A percentile compares a stretch with the other conserved stretches of the same genome.
Evolutionary conservation across 2,797 vertebrate species (phyloP).

Genomic region (Pogonophryne albipinna): DNA sequence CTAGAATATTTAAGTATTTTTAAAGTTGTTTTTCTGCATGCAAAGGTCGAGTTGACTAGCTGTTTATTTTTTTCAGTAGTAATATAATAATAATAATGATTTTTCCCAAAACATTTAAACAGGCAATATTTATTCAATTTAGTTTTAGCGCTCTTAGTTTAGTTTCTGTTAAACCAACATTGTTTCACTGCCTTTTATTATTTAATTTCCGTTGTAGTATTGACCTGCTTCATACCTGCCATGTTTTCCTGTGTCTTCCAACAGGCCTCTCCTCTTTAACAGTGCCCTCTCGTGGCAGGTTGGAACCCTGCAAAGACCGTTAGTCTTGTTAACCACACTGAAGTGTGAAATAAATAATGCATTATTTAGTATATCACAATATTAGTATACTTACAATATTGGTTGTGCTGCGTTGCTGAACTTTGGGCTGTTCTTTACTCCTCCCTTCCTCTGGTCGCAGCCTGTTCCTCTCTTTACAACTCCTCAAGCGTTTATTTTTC

Average conservation of each 20-base stretch:
- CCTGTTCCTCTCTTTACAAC: conserved; percentile 84
- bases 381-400: conserved; percentile 33
- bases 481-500: conserved; percentile 81
- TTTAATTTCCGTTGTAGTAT: no score
- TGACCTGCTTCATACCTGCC: conserved; percentile 64
- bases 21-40: no score
- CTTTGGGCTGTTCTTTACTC: conserved; percentile 45
- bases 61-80: no score
- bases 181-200: no score
- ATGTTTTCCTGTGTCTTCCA: conserved; percentile 58
- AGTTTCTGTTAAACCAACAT: no score
- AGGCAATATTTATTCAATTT: no score
- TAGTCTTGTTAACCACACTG: background rate
- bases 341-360: background rate
- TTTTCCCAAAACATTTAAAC: no score
- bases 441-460: conserved; percentile 59
- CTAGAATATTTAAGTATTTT: no score
- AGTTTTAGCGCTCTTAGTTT: no score
- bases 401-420: conserved; percentile 36
- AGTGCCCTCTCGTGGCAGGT: conserved; percentile 35
- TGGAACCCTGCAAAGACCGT: conserved; percentile 61
- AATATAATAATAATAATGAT: no score
- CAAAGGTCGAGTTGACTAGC: no score
- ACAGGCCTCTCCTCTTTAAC: conserved; percentile 55
- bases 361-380: no score